A percentile compares a stretch with the other conserved stretches of the same genome.
These are phyloP conservation scores for Clarias platycephalus DNA, from an alignment of 2,797 vertebrate species.

Conservation along the genomic window DNA sequence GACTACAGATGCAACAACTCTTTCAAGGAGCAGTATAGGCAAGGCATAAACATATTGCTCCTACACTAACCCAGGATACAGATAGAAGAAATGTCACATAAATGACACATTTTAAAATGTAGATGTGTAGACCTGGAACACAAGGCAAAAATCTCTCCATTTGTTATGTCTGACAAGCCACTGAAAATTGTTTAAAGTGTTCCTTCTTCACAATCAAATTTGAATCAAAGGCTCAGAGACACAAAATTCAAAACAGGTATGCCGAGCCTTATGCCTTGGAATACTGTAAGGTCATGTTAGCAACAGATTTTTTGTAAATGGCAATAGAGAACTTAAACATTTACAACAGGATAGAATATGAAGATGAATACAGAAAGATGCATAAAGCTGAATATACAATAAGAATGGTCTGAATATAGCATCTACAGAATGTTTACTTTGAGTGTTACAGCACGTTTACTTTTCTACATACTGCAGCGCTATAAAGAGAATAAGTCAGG, in stretches of 20 bases:
- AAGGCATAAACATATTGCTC: constrained; percentile 9
- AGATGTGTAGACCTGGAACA: neutral
- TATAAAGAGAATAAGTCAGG: neutral
- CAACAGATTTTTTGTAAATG: neutral
- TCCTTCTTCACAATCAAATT: neutral
- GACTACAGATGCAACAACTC: constrained; percentile 5
- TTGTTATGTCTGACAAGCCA: constrained; percentile 3
- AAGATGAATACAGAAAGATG: neutral
- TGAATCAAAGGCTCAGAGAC: neutral
- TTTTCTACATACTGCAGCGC: neutral
- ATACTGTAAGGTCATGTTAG: no score
- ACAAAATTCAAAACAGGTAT: constrained; percentile 2
- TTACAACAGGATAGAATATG: neutral
- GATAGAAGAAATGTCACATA: neutral
- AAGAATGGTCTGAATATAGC: neutral
- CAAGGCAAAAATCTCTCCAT: neutral
- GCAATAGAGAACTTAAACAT: neutral
- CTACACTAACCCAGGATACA: neutral
- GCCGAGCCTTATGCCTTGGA: neutral
- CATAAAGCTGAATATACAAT: neutral
- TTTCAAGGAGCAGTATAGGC: neutral
- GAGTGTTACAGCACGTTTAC: neutral
- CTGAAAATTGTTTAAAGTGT: neutral
- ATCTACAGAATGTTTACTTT: neutral
- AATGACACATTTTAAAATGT: neutral